Base-by-base conservation (phyloP, 1,140 invertebrate species). In the Drosophila prosaltans region DNA sequence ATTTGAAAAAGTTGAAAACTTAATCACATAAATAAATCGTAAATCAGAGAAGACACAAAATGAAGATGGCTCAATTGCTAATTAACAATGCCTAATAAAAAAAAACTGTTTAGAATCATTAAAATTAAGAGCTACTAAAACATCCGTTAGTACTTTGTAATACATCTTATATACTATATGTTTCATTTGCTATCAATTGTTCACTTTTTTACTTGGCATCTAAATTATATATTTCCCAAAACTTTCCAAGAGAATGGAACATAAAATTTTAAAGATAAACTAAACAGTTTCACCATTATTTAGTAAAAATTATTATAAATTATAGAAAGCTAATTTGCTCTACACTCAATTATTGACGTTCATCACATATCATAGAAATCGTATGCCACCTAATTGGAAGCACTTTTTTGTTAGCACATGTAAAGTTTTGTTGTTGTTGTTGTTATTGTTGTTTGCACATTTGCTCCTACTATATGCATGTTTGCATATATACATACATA, bases 271-370 rank as follows among this genome's bases (percentile, higher is more conserved):
- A 10, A 40, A 40, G 8, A 40, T 40, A 11, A 40, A 43, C 1
- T 5, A n/a, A 43, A 43, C 41, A 51, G 45, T 51, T 51, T 40
- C 9, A 51, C 21, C 21, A 51, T 21, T 8, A 51, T 51, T 51
- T 51, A 51, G 21, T 9, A 10, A 43, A 51, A 51, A 51, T 51
- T 24, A 51, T 51, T 26, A 51, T 51, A 26, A 51, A 51, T 51
- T 51, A 51, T 51, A 51, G 45, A 51, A 51, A 51, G 45, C 45
- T 51, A 51, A 51, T 51, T 51, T 51, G 45, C 21, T 51, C 8
- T 26, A 51, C 45, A 51, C 21, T 51, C 45, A 51, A 24, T 51
- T 51, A 51, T 51, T 51, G 45, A 51, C 45, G 21, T 48, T 48
- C 45, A n/a, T 3, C 43, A 45, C 16, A 45, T n/a, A 45, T 16